phyloP scores from a whole-genome alignment of 1,140 invertebrate species.

The Oncopeltus fasciatus region DNA sequence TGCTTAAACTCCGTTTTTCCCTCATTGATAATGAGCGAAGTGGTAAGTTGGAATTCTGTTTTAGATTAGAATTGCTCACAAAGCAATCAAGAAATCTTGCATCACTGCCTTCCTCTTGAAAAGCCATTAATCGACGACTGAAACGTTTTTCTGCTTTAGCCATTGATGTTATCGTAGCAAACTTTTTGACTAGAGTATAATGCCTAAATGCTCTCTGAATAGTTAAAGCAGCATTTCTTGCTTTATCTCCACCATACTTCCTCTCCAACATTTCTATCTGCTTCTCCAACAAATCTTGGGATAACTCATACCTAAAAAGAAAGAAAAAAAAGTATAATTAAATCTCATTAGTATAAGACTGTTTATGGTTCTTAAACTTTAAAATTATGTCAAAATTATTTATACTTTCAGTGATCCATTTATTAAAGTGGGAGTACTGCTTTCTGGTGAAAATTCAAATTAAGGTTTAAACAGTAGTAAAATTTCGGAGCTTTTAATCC shows the following conservation, averaged over 20 bases:
- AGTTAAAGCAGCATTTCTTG: conserved; percentile 78
- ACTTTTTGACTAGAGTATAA: conserved; percentile 86
- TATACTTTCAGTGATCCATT: too few relatives aligned
- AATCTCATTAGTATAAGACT: not conserved
- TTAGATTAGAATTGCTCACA: conserved; percentile 1
- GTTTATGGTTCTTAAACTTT: not conserved
- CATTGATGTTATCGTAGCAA: conserved; percentile 82
- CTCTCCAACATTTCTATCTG: conserved; percentile 89
- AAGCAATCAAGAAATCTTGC: conserved; percentile 10
- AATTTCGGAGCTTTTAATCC: too few relatives aligned
- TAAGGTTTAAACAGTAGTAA: too few relatives aligned
- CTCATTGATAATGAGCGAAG: conserved; percentile 63
- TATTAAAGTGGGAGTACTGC: too few relatives aligned
- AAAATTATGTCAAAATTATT: not conserved
- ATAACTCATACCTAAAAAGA: conserved; percentile 72
- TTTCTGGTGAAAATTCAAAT: too few relatives aligned
- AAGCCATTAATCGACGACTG: conserved; percentile 42
- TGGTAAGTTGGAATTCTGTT: conserved; percentile 32
- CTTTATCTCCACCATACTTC: conserved; percentile 83
- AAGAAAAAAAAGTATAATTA: conserved; percentile 1
- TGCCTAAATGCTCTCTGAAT: conserved; percentile 90
- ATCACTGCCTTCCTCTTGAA: conserved; percentile 20
- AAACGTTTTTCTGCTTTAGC: conserved; percentile 73
- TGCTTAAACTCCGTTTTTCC: conserved; percentile 40
- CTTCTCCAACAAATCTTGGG: conserved; percentile 88